Evolutionary conservation across 2,888 invertebrate genomes (phyloP).

Genomic region (Zygothrica quintamaculata): DNA sequence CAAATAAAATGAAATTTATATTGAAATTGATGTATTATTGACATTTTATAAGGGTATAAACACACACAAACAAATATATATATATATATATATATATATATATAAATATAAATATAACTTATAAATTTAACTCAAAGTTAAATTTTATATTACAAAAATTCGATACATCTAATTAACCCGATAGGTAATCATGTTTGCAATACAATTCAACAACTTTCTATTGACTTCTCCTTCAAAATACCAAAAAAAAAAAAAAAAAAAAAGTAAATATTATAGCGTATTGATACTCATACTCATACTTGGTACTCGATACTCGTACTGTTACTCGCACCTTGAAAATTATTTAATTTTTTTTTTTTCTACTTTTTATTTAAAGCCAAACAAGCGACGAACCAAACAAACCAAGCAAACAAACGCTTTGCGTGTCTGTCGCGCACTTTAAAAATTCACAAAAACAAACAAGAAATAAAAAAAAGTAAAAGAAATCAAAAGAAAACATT

Average conservation of each 20-base stretch:
- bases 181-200: neutral
- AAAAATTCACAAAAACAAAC: constrained; percentile 35
- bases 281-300: constrained; percentile 9
- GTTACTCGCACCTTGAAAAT: constrained; percentile 37
- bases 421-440: constrained; percentile 47
- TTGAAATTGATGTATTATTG: too few species aligned
- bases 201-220: constrained; percentile 28
- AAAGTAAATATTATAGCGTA: constrained; percentile 3
- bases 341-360: constrained; percentile 39
- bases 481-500: constrained; percentile 5
- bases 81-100: too few species aligned
- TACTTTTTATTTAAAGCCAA: too few species aligned
- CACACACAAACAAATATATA: too few species aligned
- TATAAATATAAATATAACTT: too few species aligned
- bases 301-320: constrained; percentile 9
- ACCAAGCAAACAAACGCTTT: constrained; percentile 44
- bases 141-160: too few species aligned
- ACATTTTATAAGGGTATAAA: too few species aligned
- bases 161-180: constrained; percentile 1
- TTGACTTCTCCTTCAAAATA: constrained; percentile 17
- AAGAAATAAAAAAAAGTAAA: constrained; percentile 15
- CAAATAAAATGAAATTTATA: too few species aligned
- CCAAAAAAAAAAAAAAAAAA: constrained; percentile 15
- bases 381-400: neutral
- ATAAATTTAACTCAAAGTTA: too few species aligned